Base-by-base conservation (phyloP, 1,140 invertebrate species). In the Atta texana region DNA sequence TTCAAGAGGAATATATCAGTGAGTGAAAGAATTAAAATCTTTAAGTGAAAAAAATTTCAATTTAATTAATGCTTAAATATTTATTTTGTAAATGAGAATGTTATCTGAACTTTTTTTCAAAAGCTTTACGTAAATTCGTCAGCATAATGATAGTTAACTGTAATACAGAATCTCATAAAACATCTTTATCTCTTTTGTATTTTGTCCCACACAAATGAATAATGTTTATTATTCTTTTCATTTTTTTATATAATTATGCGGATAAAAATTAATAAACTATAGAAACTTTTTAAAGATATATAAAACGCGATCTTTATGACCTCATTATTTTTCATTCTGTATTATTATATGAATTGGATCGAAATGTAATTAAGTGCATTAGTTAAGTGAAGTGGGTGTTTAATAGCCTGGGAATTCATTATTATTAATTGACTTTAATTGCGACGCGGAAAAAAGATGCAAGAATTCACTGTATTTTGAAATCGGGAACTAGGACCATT, bases 351-450 rank as follows among this genome's bases (percentile, higher is more conserved):
- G 12, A 31, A n/a, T 78, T 18, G 18, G n/a, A 84, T 75, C 39
- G n/a, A 75, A 75, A 63, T 28, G 24, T 75, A 74, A 75, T 75
- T 61, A 84, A 84, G 39, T 69, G 24, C 18, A 63, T 51, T 57
- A 61, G 28, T 39, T 72, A 57, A 51, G 16, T 18, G 7, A 57
- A 51, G 16, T 18, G 12, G 10, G 6, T 44, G 14, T 74, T 82
- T 61, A 59, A 21, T n/a, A 59, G 24, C 12, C 18, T 18, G 2
- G 2, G 24, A 28, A 44, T 24, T 63, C 80, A 51, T 74, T 84
- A 82, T 82, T 74, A 63, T 84, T 84, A 84, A 75, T 63, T 75
- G 80, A n/a, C 39, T 84, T 75, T 84, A 75, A 82, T 39, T 57
- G 31, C 39, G 21, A 53, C 18, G 21, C 21, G 24, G 39, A 74